Percentiles rank a stretch among this genome's conserved stretches.
phyloP scores from a whole-genome alignment of 2,797 vertebrate genomes.

The Gambelia wislizenii region DNA sequence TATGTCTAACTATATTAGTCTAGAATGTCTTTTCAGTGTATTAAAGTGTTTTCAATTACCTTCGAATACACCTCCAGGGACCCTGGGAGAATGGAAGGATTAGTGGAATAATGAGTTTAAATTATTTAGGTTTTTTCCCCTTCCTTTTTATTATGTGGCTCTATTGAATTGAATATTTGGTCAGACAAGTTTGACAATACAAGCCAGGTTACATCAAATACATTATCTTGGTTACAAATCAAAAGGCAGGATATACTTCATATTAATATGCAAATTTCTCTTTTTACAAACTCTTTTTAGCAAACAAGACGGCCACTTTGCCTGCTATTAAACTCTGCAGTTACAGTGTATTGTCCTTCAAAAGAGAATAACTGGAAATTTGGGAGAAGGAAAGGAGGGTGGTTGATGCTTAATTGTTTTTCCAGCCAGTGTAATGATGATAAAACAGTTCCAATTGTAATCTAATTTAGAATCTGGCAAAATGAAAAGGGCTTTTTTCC shows the following conservation, averaged over 20 bases:
- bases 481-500: not conserved
- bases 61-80: conserved; percentile 79
- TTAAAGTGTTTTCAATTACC: conserved; percentile 80
- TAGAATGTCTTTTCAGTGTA: conserved; percentile 72
- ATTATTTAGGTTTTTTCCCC: conserved; percentile 68
- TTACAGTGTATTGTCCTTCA: not conserved
- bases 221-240: conserved; percentile 70
- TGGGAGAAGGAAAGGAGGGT: not conserved
- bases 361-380: conserved; percentile 11
- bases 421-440: not conserved
- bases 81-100: conserved; percentile 73
- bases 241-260: conserved; percentile 30
- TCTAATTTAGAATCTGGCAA: conserved; percentile 27
- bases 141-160: conserved; percentile 55
- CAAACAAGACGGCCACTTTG: conserved; percentile 19
- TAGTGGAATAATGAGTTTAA: conserved; percentile 81
- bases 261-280: conserved; percentile 68
- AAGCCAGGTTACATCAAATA: conserved; percentile 67
- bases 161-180: conserved; percentile 73
- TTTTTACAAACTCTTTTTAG: conserved; percentile 14
- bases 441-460: conserved; percentile 27
- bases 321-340: conserved; percentile 10
- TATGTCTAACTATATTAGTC: conserved; percentile 56
- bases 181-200: conserved; percentile 63
- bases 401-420: not conserved